phyloP scores from a whole-genome alignment of 2,888 invertebrate species.

The Euzophera pinguis region DNA sequence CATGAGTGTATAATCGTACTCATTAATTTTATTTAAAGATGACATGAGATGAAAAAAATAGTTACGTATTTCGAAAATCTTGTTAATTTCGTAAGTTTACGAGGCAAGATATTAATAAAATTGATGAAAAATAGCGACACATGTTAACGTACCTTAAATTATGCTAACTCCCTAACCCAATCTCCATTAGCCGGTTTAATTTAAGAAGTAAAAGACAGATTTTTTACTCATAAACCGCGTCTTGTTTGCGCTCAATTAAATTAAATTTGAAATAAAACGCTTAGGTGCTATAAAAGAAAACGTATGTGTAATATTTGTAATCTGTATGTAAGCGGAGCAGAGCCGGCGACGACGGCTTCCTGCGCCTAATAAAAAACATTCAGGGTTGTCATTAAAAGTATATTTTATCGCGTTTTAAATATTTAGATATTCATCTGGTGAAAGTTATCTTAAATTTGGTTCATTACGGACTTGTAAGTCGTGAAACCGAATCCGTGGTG shows the following conservation, averaged over 20 bases:
- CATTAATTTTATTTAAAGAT: not conserved
- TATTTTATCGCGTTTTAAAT: slow-evolving; percentile 77
- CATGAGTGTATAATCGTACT: not conserved
- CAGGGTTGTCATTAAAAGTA: slow-evolving; percentile 70
- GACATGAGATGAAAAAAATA: not conserved
- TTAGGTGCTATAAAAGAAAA: slow-evolving; percentile 58
- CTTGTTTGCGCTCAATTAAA: slow-evolving; percentile 74
- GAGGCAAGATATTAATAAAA: slow-evolving; percentile 44
- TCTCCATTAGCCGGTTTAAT: slow-evolving; percentile 46
- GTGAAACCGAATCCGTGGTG: slow-evolving; percentile 59
- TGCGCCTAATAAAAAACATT: slow-evolving; percentile 64
- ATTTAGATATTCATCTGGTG: slow-evolving; percentile 75
- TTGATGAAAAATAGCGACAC: slow-evolving; percentile 51
- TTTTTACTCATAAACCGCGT: slow-evolving; percentile 51
- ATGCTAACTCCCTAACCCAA: slow-evolving; percentile 46
- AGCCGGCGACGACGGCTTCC: slow-evolving; percentile 32
- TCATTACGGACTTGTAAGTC: slow-evolving; percentile 52
- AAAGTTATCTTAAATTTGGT: slow-evolving; percentile 69
- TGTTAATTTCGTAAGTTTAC: slow-evolving; percentile 34
- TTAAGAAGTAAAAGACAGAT: slow-evolving; percentile 47
- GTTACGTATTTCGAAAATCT: slow-evolving; percentile 13
- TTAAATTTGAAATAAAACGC: slow-evolving; percentile 63
- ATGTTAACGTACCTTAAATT: slow-evolving; percentile 49
- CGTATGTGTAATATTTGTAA: slow-evolving; percentile 60
- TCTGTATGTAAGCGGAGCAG: slow-evolving; percentile 53